Conservation (phyloP, 2,113 vertebrate species). For the Archocentrus centrarchus region DNA sequence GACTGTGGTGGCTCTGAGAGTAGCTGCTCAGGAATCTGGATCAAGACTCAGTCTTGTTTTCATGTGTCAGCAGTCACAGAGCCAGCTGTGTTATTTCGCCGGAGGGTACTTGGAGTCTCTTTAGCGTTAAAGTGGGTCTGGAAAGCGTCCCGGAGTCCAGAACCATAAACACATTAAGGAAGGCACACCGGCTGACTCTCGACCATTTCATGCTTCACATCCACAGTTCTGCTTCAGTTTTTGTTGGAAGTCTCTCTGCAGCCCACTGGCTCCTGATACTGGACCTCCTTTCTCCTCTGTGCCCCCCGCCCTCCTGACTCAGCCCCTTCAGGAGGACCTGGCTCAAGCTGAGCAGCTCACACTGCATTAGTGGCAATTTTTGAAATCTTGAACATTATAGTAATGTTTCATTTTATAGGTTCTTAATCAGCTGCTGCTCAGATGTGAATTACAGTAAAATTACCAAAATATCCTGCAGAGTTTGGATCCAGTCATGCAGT, state of each 20-base stretch:
- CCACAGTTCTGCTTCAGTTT: conserved; percentile 27
- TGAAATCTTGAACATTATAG: background rate
- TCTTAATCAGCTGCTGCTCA: conserved; percentile 5
- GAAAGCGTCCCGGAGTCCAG: conserved; percentile 36
- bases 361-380: background rate
- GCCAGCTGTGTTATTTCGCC: conserved; percentile 47
- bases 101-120: conserved; percentile 51
- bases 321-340: background rate
- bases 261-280: background rate
- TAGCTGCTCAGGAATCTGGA: conserved; percentile 23
- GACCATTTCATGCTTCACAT: conserved; percentile 29
- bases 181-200: conserved; percentile 7
- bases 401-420: background rate
- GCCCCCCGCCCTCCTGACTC: background rate
- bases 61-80: conserved; percentile 57
- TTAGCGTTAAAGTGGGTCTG: conserved; percentile 55
- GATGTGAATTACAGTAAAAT: conserved; percentile 1
- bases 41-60: conserved; percentile 29
- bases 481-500: background rate
- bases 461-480: background rate
- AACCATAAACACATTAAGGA: conserved; percentile 60
- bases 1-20: conserved; percentile 7
- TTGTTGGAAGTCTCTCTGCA: conserved; percentile 31
- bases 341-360: background rate
- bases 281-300: background rate